Evolutionary conservation across 2,797 vertebrate genomes (phyloP), one percentile per base, ranked within the genome.

Genomic region (Lepus townsendii): DNA sequence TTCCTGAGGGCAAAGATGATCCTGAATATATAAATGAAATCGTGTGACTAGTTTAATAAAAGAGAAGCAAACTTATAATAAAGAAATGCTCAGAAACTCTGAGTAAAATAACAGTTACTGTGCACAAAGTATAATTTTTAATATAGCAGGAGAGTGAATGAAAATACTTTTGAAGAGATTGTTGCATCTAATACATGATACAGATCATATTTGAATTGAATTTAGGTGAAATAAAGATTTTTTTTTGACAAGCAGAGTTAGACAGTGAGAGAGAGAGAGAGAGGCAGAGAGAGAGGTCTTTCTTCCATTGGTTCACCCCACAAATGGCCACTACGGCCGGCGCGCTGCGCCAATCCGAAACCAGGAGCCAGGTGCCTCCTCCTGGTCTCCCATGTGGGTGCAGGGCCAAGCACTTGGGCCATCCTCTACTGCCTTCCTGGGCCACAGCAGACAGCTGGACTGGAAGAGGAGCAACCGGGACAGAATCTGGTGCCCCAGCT

Each of bases 1-100:
- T 95, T 84, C 72, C 93, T 80, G 90, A 86, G 71, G 96, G 82
- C 63, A 93, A 92, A 83, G 76, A 30, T 86, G 26, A 83, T 87
- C 60, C 47, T 94, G 50, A 54, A 94, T 94, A 72, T 66, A 90
- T 17, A 86, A 94, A 96, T 94, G 71, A 96, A 96, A 90, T 77
- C 20, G 62, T 91, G 75, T 88, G 65, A 83, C 71, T 93, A 66
- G 78, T 69, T 95, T 94, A 62, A 52, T 94, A 88, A 96, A 87
- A 91, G 35, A 88, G 54, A 95, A 60, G 30, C 32, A 93, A 94
- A 93, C 57, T 88, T 78, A 73, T 93, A 95, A 78, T 35, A 90
- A 27, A 38, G 66, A 91, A 79, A 88, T 73, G 38, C 35, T 87
- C 38, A 73, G 66, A 57, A 91, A 54, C 54, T 86, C 63, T 83